phyloP scores from a whole-genome alignment of 2,888 invertebrate genomes.

The Harmothoe impar region DNA sequence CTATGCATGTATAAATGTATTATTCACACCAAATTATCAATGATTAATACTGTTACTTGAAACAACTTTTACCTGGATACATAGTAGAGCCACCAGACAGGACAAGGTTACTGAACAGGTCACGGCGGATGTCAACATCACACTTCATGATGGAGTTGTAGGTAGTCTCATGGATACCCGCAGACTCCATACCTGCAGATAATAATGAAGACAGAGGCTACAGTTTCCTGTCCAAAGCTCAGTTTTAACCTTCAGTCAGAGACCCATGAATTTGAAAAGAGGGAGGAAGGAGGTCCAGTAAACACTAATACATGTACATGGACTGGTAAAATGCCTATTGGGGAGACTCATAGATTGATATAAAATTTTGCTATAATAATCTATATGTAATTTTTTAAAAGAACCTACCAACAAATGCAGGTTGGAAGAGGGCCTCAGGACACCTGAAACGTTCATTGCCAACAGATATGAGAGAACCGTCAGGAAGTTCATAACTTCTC shows the following conservation, averaged over 20 bases:
- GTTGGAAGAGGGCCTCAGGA: constrained; percentile 72
- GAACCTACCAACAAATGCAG: constrained; percentile 65
- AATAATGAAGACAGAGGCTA: too few species aligned
- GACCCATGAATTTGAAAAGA: background rate
- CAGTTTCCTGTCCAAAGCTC: background rate
- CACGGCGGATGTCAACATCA: constrained; percentile 77
- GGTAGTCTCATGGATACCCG: constrained; percentile 74
- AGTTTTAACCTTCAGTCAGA: background rate
- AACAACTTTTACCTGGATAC: constrained; percentile 92
- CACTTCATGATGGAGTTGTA: constrained; percentile 81
- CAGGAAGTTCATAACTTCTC: constrained; percentile 74
- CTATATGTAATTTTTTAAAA: too few species aligned
- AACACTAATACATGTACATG: background rate
- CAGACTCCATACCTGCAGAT: constrained; percentile 71
- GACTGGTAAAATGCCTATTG: background rate
- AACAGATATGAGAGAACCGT: constrained; percentile 76
- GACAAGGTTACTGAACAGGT: constrained; percentile 78
- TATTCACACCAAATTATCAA: too few species aligned
- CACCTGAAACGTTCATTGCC: constrained; percentile 76
- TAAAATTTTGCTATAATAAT: background rate
- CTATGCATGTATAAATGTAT: too few species aligned
- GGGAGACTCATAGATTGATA: background rate
- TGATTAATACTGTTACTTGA: background rate
- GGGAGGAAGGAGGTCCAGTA: background rate
- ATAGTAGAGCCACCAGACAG: constrained; percentile 92